Percentiles rank a stretch among this genome's conserved stretches.
These are phyloP conservation scores for Echiichthys vipera DNA, from an alignment of 2,797 vertebrate genomes.

Conservation along the genomic window DNA sequence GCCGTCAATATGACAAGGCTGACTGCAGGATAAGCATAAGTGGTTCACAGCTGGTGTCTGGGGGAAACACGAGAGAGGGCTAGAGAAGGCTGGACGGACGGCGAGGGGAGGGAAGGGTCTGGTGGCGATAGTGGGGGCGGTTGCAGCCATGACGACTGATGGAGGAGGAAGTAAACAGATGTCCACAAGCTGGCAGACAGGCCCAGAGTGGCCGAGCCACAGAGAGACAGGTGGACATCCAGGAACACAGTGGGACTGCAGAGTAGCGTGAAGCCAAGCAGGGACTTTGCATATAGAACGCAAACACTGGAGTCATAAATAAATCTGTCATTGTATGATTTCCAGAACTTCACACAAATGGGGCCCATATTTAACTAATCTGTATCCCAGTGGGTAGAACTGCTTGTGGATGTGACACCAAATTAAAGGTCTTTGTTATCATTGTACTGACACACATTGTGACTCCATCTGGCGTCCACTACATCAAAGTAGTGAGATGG, in stretches of 20 bases:
- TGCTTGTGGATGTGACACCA: background rate
- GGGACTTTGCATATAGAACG: slow-evolving; percentile 10
- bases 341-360: slow-evolving; percentile 7
- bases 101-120: slow-evolving; percentile 42
- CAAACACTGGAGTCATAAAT: slow-evolving; percentile 37
- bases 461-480: slow-evolving; percentile 11
- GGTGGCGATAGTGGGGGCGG: slow-evolving; percentile 21
- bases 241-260: slow-evolving; percentile 67
- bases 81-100: slow-evolving; percentile 42
- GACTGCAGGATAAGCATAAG: slow-evolving; percentile 74
- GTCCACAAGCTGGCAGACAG: slow-evolving; percentile 82
- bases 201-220: slow-evolving; percentile 58
- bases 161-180: slow-evolving; percentile 84
- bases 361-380: slow-evolving; percentile 3
- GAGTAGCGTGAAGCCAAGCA: slow-evolving; percentile 47
- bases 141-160: slow-evolving; percentile 78
- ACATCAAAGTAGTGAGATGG: slow-evolving; percentile 3
- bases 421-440: background rate
- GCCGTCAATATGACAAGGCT: slow-evolving; percentile 34
- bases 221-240: slow-evolving; percentile 77
- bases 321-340: slow-evolving; percentile 35
- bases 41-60: slow-evolving; percentile 81
- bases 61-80: slow-evolving; percentile 70
- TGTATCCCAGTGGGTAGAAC: background rate
- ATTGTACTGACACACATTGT: background rate